Evolutionary conservation across 1,140 invertebrate species (phyloP), one percentile per base, ranked within the genome.

Genomic region (Drosophila triauraria): DNA sequence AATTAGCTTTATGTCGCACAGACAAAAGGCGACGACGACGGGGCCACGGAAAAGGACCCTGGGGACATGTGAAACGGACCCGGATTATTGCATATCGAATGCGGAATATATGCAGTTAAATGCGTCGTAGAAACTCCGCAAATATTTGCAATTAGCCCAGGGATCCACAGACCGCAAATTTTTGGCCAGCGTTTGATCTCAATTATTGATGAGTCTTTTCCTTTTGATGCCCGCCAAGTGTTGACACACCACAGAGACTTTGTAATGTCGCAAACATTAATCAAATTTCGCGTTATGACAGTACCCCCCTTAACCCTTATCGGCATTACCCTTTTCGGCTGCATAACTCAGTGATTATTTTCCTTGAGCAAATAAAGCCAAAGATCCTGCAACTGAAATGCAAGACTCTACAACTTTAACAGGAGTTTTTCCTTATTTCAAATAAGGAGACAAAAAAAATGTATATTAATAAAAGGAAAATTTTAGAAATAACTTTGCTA

Each of bases 171-270:
- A 38, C 25, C 56, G 50, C 44, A 13, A 4, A 74, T 74, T 72
- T 72, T 72, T 60, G 70, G 68, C 40, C 62, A 62, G 30, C 20
- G 42, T 13, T 62, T 57, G 30, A 30, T 40, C 44, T 72, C 38
- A 74, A 72, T 74, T 72, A 74, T 74, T 72, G 54, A 74, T 72
- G 56, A 72, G 54, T 15, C 69, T 25, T 50, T 68, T 54, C 62
- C 54, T 56, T 69, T 40, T 69, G 48, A 9, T 30, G 46, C 17
- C 44, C 48, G 35, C 51, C 12, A 48, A 50, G 67, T 74, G 70
- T 74, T 74, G 70, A 74, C 70, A 72, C 53, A 60, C 68, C 30
- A 43, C 46, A 71, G 44, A 59, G 44, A 47, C 69, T 43, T 72
- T 59, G 27, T 38, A 48, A 71, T 59, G 51, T 53, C 13, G 53